These are phyloP conservation scores for Drosophila arawakana DNA, from an alignment of 1,140 invertebrate species.

Conservation along the genomic window DNA sequence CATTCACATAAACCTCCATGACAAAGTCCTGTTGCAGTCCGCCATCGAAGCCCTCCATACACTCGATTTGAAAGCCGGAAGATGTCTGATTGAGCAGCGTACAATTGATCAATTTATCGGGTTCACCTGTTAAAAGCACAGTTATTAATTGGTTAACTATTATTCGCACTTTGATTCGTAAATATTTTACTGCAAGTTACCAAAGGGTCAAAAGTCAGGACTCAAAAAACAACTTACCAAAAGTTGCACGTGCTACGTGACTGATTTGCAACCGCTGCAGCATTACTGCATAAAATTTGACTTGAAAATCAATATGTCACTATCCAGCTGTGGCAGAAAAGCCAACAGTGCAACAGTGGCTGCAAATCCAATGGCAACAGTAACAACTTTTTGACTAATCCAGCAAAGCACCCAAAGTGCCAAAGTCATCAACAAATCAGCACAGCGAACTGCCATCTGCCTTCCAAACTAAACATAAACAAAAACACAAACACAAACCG, in stretches of 20 bases:
- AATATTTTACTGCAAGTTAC: neutral
- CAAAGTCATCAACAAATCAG: conserved; percentile 77
- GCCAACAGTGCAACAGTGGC: neutral
- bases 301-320: conserved; percentile 67
- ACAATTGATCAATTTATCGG: conserved; percentile 91
- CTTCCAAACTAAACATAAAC: conserved; percentile 59
- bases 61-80: conserved; percentile 90
- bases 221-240: conserved; percentile 64
- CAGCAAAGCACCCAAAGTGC: conserved; percentile 59
- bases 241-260: conserved; percentile 36
- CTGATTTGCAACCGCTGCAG: conserved; percentile 34
- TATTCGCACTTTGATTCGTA: conserved; percentile 31
- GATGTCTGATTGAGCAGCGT: conserved; percentile 91
- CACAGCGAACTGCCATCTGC: conserved; percentile 48
- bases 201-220: conserved; percentile 23
- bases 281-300: conserved; percentile 36
- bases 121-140: conserved; percentile 87
- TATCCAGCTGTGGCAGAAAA: conserved; percentile 22
- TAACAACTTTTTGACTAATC: conserved; percentile 40
- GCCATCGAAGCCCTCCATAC: conserved; percentile 92
- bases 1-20: conserved; percentile 87
- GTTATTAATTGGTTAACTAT: conserved; percentile 45
- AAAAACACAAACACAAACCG: conserved; percentile 37
- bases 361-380: conserved; percentile 13
- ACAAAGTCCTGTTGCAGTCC: conserved; percentile 90